Percentiles rank a stretch among this genome's conserved stretches.
These are phyloP conservation scores for Rhinoraja longicauda DNA, from an alignment of 2,797 vertebrate genomes.

Conservation along the genomic window DNA sequence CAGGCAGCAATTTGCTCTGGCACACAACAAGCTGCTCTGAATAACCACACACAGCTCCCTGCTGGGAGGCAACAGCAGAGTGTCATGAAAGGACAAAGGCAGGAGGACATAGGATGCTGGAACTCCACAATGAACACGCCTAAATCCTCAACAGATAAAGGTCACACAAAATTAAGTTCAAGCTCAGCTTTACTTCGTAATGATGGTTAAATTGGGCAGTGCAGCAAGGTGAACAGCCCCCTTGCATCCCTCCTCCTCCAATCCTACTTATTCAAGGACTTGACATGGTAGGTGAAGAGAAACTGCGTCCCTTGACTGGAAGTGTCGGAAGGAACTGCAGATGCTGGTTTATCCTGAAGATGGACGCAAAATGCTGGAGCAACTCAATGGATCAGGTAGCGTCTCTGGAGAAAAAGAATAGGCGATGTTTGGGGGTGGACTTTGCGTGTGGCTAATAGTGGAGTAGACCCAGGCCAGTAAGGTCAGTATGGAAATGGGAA, in stretches of 20 bases:
- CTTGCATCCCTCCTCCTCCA: neutral
- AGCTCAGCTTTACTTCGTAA: neutral
- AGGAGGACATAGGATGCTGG: neutral
- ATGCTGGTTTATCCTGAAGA: too few relatives aligned
- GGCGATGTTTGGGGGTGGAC: too few relatives aligned
- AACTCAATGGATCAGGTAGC: too few relatives aligned
- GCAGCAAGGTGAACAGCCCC: neutral
- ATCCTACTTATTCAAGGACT: neutral
- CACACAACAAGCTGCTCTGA: slow-evolving; percentile 20
- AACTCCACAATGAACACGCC: neutral
- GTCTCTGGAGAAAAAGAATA: too few relatives aligned
- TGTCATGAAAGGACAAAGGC: neutral
- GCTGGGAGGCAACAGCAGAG: slow-evolving; percentile 22
- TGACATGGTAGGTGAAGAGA: neutral
- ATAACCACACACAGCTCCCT: neutral
- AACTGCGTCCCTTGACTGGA: neutral
- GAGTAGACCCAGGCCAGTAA: too few relatives aligned
- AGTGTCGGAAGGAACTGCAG: too few relatives aligned
- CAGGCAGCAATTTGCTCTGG: slow-evolving; percentile 36
- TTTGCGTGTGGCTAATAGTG: too few relatives aligned
- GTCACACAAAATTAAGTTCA: neutral
- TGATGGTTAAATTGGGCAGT: neutral
- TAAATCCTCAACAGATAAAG: neutral
- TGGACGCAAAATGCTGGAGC: too few relatives aligned
- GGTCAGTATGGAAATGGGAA: too few relatives aligned